phyloP scores from a whole-genome alignment of 2,888 invertebrate species.

The Hypsopygia costalis region DNA sequence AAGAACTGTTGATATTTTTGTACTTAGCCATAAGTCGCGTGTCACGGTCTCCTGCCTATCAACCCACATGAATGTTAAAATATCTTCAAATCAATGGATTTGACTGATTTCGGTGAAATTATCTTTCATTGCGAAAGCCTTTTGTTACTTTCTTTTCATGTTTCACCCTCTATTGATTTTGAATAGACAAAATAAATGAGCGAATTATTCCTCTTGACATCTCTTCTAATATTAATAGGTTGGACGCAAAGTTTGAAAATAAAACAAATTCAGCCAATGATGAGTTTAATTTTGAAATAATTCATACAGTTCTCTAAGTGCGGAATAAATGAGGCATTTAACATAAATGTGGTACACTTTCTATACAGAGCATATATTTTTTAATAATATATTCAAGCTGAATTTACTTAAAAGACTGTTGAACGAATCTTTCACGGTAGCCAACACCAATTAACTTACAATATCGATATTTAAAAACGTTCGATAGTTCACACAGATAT shows the following conservation, averaged over 20 bases:
- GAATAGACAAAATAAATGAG: conserved; percentile 3
- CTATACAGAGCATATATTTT: no score
- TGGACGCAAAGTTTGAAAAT: neutral
- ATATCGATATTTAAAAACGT: conserved; percentile 8
- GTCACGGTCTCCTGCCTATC: no score
- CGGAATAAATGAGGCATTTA: no score
- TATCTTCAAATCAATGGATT: conserved; percentile 1
- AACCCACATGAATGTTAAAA: neutral
- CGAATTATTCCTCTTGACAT: conserved; percentile 1
- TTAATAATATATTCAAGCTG: no score
- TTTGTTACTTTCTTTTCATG: conserved; percentile 4
- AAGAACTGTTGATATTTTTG: no score
- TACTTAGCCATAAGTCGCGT: no score
- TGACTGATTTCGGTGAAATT: neutral
- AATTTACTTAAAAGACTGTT: no score
- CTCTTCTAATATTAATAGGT: neutral
- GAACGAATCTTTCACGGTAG: neutral
- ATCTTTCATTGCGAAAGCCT: neutral
- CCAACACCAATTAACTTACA: conserved; percentile 5
- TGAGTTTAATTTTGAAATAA: conserved; percentile 8
- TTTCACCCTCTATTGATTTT: neutral
- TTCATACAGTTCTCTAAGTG: conserved; percentile 1
- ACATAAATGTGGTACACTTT: no score
- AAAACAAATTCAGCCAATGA: conserved; percentile 7
- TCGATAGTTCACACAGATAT: conserved; percentile 28